Percentiles rank a stretch among this genome's conserved stretches.
Conservation (phyloP, 2,888 invertebrate genomes). For the Teleiodes luculella region DNA sequence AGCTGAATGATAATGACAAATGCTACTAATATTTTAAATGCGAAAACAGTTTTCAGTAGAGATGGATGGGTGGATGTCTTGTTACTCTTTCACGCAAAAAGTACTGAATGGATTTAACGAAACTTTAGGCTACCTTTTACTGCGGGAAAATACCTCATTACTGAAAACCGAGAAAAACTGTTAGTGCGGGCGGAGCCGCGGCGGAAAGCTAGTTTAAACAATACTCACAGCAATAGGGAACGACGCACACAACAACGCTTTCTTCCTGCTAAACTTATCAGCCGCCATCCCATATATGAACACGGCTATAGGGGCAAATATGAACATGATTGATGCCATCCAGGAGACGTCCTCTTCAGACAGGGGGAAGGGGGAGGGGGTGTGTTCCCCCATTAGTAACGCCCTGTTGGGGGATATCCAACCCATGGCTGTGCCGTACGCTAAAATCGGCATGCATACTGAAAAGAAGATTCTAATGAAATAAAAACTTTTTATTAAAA, state of each 20-base stretch:
- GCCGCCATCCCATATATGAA: constrained; percentile 73
- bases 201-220: too few species aligned
- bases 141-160: too few species aligned
- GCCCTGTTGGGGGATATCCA: constrained; percentile 78
- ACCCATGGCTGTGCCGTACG: constrained; percentile 76
- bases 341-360: constrained; percentile 72
- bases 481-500: too few species aligned
- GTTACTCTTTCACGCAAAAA: too few species aligned
- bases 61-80: too few species aligned
- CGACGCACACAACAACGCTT: constrained; percentile 57
- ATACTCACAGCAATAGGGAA: constrained; percentile 63
- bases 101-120: too few species aligned
- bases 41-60: too few species aligned
- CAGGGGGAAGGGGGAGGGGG: constrained; percentile 54
- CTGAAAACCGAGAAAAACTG: too few species aligned
- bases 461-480: constrained; percentile 39
- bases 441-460: constrained; percentile 76
- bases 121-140: too few species aligned
- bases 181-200: too few species aligned
- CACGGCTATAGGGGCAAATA: constrained; percentile 76
- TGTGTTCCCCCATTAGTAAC: constrained; percentile 59
- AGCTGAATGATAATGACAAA: too few species aligned
- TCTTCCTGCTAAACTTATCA: constrained; percentile 73
- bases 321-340: constrained; percentile 78
- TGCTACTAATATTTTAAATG: too few species aligned